Percentiles rank a stretch among this genome's conserved stretches.
Evolutionary conservation across 2,888 invertebrate genomes (phyloP).

Genomic region (Tipula lateralis): DNA sequence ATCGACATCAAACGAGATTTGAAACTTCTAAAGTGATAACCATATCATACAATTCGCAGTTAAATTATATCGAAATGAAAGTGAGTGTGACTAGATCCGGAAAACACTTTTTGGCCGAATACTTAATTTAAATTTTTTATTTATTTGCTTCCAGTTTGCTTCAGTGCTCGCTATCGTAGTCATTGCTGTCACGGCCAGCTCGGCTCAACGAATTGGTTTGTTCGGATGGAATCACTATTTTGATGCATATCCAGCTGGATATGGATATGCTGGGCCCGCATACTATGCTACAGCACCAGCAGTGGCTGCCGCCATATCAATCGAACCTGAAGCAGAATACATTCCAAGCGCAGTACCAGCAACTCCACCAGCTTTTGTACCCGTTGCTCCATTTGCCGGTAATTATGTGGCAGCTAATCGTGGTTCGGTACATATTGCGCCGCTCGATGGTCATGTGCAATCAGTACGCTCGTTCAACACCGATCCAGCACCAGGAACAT

Average conservation of each 20-base stretch:
- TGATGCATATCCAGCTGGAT: not conserved
- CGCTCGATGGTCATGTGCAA: not conserved
- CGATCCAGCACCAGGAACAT: not conserved
- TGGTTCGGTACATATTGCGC: not conserved
- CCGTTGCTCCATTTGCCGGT: not conserved
- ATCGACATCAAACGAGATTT: not conserved
- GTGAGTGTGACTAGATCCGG: not conserved
- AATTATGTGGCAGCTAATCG: not conserved
- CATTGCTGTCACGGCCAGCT: not conserved
- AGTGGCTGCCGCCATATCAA: not conserved
- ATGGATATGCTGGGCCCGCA: not conserved
- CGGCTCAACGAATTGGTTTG: not conserved
- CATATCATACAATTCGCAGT: too few relatives aligned
- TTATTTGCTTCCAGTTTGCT: not conserved
- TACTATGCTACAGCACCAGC: not conserved
- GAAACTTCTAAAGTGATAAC: not conserved
- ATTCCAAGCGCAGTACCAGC: not conserved
- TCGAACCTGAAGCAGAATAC: not conserved
- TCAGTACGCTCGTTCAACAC: not conserved
- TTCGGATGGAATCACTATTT: not conserved
- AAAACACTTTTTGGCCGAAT: not conserved
- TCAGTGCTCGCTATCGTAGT: not conserved
- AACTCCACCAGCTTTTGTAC: not conserved
- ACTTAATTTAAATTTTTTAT: not conserved
- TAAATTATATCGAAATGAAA: not conserved